These are phyloP conservation scores for Oplegnathus fasciatus DNA, from an alignment of 2,113 vertebrate species.

Conservation along the genomic window DNA sequence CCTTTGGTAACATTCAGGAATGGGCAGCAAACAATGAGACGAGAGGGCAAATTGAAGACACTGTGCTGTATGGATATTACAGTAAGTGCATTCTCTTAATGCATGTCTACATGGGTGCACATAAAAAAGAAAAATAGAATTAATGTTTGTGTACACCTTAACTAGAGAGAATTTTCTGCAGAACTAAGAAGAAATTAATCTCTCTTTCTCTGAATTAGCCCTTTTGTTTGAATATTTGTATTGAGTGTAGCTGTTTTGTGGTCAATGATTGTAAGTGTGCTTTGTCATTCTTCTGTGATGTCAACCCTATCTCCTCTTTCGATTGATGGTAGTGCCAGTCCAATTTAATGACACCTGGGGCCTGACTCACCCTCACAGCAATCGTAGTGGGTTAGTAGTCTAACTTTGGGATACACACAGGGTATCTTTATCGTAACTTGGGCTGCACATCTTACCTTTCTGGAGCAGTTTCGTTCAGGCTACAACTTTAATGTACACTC, in stretches of 20 bases:
- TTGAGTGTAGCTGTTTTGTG: neutral
- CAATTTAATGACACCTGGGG: constrained; percentile 17
- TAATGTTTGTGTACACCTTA: neutral
- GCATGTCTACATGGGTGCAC: neutral
- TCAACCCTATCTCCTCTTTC: neutral
- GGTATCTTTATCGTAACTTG: neutral
- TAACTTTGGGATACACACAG: constrained; percentile 28
- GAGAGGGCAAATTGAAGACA: constrained; percentile 92
- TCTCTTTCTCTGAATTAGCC: neutral
- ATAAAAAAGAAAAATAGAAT: neutral
- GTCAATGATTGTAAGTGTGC: neutral
- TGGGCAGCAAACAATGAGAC: constrained; percentile 95
- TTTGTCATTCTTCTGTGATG: neutral
- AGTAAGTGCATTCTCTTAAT: constrained; percentile 87
- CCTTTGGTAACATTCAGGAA: constrained; percentile 75
- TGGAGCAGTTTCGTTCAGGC: neutral
- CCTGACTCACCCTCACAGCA: constrained; percentile 12
- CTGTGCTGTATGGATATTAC: constrained; percentile 95
- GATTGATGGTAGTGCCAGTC: constrained; percentile 7
- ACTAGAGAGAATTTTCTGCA: neutral
- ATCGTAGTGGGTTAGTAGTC: constrained; percentile 13
- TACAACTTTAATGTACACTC: neutral
- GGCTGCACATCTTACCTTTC: constrained; percentile 2
- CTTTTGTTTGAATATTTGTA: neutral
- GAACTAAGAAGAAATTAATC: neutral